Evolutionary conservation across 2,797 vertebrate genomes (phyloP).

Genomic region (Pteropus rufus): DNA sequence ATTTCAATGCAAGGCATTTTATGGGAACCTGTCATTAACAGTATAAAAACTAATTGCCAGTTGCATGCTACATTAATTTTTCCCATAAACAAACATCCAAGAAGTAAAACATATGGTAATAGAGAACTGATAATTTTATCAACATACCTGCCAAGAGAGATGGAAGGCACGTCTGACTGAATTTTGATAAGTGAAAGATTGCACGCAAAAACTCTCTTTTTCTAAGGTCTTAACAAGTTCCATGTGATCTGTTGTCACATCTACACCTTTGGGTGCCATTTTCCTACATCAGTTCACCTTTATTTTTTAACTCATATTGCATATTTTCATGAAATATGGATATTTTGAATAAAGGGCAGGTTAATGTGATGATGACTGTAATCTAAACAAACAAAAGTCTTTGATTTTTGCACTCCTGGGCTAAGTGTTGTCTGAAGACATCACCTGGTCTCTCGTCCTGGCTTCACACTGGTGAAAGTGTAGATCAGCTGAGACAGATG

Average conservation of each 20-base stretch:
- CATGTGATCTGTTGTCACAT: not conserved
- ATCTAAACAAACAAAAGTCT: not conserved
- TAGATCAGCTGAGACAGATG: not conserved
- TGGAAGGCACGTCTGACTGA: not conserved
- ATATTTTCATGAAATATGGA: not conserved
- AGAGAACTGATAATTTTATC: constrained; percentile 45
- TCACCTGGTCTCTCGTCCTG: not conserved
- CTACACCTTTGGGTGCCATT: not conserved
- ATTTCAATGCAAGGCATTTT: constrained; percentile 39
- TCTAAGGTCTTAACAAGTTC: not conserved
- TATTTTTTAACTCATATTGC: not conserved
- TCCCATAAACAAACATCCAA: constrained; percentile 50
- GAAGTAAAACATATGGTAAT: constrained; percentile 59
- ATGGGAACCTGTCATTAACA: constrained; percentile 42
- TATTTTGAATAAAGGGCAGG: not conserved
- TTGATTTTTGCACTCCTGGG: not conserved
- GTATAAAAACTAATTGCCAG: constrained; percentile 56
- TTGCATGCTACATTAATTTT: constrained; percentile 51
- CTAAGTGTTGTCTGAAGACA: not conserved
- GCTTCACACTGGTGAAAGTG: not conserved
- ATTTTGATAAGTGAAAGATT: not conserved
- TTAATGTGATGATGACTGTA: not conserved
- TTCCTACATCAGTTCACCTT: not conserved
- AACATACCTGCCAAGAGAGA: constrained; percentile 21
- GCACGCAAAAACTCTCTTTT: not conserved